Conservation (phyloP, 2,113 vertebrate genomes). For the Apteryx mantelli region DNA sequence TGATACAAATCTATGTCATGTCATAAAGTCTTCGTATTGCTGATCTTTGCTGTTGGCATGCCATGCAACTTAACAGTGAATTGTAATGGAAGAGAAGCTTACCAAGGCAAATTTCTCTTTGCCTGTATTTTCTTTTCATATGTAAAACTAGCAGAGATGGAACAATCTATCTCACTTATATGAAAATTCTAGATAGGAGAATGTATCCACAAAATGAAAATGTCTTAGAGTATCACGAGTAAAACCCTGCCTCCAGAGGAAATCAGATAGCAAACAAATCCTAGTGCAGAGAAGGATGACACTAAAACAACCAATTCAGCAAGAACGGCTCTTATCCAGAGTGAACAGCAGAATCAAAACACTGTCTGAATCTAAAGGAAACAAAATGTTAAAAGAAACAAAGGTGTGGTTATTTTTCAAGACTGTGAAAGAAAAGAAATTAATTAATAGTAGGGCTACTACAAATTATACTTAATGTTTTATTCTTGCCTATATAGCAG, state of each 20-base stretch:
- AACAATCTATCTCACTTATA: neutral
- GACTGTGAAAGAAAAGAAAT: neutral
- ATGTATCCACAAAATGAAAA: neutral
- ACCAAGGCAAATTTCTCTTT: neutral
- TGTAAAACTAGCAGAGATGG: neutral
- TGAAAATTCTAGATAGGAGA: neutral
- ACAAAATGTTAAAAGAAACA: neutral
- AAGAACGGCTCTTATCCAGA: neutral
- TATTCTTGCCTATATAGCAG: neutral
- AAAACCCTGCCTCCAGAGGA: neutral
- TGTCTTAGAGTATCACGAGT: neutral
- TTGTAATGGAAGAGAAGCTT: neutral
- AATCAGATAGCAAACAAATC: conserved; percentile 17
- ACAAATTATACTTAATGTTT: neutral
- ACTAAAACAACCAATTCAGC: neutral
- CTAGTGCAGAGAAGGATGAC: neutral
- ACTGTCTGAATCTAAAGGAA: neutral
- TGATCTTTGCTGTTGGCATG: neutral
- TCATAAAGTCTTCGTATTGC: neutral
- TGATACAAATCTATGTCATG: neutral
- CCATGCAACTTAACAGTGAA: neutral
- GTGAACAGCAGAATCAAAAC: neutral
- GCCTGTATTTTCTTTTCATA: neutral
- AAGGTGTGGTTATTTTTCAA: neutral
- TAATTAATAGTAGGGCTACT: neutral